Percentiles rank a stretch among this genome's conserved stretches.
These are phyloP conservation scores for Cataglyphis rosenhaueri DNA, from an alignment of 2,888 invertebrate species.

Conservation along the genomic window DNA sequence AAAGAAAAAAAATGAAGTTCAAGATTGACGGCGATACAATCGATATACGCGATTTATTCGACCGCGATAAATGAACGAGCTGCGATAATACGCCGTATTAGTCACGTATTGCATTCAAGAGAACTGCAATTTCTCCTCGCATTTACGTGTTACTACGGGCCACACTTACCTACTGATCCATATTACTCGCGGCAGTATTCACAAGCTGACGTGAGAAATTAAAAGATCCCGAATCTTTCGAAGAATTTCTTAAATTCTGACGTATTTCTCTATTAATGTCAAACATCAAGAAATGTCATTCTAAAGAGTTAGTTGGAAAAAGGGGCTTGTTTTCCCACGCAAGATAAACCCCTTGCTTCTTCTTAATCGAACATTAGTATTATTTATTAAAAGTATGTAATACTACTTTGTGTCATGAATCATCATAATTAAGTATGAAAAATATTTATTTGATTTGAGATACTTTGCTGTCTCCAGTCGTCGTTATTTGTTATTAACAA, in stretches of 20 bases:
- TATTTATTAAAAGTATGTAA: neutral
- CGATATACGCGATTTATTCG: slow-evolving; percentile 11
- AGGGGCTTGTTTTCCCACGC: neutral
- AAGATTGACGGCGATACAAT: neutral
- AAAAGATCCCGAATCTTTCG: slow-evolving; percentile 6
- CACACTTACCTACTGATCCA: slow-evolving; percentile 67
- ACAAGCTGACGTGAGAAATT: slow-evolving; percentile 48
- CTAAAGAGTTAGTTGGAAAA: neutral
- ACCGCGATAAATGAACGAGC: slow-evolving; percentile 12
- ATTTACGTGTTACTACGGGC: slow-evolving; percentile 57
- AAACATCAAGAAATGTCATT: neutral
- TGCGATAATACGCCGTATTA: slow-evolving; percentile 50
- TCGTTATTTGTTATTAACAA: neutral
- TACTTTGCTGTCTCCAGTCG: neutral
- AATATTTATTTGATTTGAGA: neutral
- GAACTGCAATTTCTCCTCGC: slow-evolving; percentile 51
- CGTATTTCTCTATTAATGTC: slow-evolving; percentile 1
- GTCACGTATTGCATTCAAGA: slow-evolving; percentile 52
- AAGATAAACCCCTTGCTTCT: neutral
- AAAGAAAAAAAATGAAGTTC: neutral
- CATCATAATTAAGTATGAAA: neutral
- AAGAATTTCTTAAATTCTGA: neutral
- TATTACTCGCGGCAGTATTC: slow-evolving; percentile 52
- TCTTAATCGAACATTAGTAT: neutral
- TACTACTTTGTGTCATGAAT: neutral